Conservation (phyloP, 2,113 vertebrate genomes). For the Corvus cornix region DNA sequence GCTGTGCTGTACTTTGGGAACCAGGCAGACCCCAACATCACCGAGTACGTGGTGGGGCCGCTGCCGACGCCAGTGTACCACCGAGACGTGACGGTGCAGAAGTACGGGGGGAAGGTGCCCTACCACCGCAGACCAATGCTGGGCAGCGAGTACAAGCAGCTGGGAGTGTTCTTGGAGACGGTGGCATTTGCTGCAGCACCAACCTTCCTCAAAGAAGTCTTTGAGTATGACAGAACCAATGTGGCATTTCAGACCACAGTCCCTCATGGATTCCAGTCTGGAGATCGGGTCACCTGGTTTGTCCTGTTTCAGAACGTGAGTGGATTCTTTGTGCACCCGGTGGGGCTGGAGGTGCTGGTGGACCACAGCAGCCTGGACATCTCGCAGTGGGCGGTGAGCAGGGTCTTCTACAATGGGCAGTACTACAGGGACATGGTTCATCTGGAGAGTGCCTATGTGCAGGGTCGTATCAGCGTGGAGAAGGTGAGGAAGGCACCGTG, state of each 20-base stretch:
- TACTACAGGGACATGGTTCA: conserved; percentile 71
- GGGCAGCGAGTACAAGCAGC: neutral
- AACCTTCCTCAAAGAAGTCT: conserved; percentile 47
- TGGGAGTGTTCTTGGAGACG: neutral
- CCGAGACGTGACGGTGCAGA: conserved; percentile 66
- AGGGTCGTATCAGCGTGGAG: conserved; percentile 36
- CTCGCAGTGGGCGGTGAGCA: conserved; percentile 43
- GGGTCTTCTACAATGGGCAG: conserved; percentile 68
- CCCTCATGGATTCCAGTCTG: conserved; percentile 37
- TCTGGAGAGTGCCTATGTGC: conserved; percentile 69
- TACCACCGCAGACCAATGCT: conserved; percentile 58
- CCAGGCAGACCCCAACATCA: conserved; percentile 68
- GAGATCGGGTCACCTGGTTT: conserved; percentile 66
- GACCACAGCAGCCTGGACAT: conserved; percentile 49
- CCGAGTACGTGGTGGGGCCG: conserved; percentile 78
- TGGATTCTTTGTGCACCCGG: conserved; percentile 25
- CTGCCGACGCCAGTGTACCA: neutral
- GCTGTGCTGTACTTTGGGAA: conserved; percentile 83
- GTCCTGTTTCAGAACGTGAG: conserved; percentile 59
- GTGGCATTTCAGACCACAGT: neutral
- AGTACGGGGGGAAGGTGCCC: conserved; percentile 21
- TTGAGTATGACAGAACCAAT: conserved; percentile 21
- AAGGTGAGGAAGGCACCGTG: conserved; percentile 7
- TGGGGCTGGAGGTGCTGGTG: neutral
- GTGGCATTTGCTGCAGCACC: conserved; percentile 46